These are phyloP conservation scores for Garrulus glandarius DNA, from an alignment of 2,797 vertebrate species.

Conservation along the genomic window DNA sequence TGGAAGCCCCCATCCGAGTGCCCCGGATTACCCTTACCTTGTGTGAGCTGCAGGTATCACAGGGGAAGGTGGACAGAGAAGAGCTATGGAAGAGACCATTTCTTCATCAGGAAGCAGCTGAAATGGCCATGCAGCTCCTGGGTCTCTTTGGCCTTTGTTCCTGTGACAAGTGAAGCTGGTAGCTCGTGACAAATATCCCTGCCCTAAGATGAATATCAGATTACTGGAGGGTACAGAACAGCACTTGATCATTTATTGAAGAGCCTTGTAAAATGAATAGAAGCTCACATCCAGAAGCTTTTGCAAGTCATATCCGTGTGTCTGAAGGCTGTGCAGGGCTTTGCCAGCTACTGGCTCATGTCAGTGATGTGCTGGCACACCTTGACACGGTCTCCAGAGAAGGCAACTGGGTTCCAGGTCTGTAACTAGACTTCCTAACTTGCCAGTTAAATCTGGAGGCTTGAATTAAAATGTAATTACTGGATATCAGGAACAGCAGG, in stretches of 20 bases:
- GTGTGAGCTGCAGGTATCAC: neutral
- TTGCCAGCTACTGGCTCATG: neutral
- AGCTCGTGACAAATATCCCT: neutral
- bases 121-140: neutral
- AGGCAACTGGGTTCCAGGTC: neutral
- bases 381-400: neutral
- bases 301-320: neutral
- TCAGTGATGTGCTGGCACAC: neutral
- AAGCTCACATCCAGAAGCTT: neutral
- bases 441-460: neutral
- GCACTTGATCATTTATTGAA: slow-evolving; percentile 18
- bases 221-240: neutral
- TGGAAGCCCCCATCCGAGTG: neutral
- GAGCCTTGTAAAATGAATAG: neutral
- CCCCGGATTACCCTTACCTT: neutral
- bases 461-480: slow-evolving; percentile 21
- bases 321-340: neutral
- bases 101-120: neutral
- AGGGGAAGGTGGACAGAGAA: neutral
- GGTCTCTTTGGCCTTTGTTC: neutral
- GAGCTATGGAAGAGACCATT: neutral
- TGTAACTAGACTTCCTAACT: neutral
- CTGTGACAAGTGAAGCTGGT: neutral
- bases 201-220: neutral
- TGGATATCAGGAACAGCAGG: neutral